phyloP scores from a whole-genome alignment of 2,797 vertebrate species.

The Podarcis siculus region DNA sequence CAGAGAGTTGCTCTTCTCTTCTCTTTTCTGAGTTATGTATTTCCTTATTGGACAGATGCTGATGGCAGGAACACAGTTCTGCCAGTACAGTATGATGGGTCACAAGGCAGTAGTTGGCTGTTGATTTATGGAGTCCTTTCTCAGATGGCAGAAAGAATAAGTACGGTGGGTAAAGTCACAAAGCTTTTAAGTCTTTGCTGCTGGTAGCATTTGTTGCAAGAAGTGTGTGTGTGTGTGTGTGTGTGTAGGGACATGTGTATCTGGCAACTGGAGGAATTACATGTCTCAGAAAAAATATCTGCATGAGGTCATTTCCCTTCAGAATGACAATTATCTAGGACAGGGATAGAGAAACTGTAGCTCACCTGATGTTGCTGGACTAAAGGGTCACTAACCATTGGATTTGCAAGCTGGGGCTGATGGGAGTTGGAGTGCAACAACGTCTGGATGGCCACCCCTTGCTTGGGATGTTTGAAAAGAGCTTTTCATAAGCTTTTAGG shows the following conservation, averaged over 20 bases:
- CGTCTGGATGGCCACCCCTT: too few species aligned
- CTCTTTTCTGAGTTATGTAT: not conserved
- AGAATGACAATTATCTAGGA: not conserved
- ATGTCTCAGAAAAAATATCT: not conserved
- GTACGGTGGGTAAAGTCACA: not conserved
- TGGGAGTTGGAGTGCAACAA: too few species aligned
- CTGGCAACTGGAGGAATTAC: not conserved
- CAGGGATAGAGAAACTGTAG: too few species aligned
- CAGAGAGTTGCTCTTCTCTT: not conserved
- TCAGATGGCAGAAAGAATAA: accelerated
- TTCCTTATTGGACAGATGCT: not conserved
- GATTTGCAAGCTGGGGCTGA: too few species aligned
- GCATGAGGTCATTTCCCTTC: not conserved
- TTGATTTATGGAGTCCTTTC: constrained; percentile 1
- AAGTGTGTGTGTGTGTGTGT: not conserved
- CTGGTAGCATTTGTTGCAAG: not conserved
- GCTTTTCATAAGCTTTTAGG: not conserved
- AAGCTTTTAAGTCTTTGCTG: not conserved
- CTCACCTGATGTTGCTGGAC: too few species aligned
- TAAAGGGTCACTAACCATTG: too few species aligned
- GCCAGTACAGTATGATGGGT: not conserved
- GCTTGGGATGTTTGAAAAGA: not conserved
- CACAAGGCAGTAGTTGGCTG: accelerated
- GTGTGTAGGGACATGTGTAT: not conserved
- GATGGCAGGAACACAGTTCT: not conserved